Conservation (phyloP, 1,140 invertebrate species). For the Ceratoteleas bidentatus region DNA sequence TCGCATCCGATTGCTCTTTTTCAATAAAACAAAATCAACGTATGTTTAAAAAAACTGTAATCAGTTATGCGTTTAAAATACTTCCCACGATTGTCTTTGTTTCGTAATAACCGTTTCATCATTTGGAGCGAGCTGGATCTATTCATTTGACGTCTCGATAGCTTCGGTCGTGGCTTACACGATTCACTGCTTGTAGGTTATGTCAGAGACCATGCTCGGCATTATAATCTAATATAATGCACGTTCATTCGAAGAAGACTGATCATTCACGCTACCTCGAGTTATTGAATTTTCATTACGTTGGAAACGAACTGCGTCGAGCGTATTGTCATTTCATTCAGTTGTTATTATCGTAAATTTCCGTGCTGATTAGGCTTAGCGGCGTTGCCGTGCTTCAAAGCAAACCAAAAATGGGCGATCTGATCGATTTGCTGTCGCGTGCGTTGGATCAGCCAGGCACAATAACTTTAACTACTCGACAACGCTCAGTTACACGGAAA, state of each 20-base stretch:
- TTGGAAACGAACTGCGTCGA: conserved; percentile 7
- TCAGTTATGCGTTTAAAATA: too few species aligned
- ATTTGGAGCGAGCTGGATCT: conserved; percentile 2
- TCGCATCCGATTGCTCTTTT: too few species aligned
- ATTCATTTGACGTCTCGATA: conserved; percentile 23
- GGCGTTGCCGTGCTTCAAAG: neutral
- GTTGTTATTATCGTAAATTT: conserved; percentile 1
- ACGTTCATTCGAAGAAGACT: conserved; percentile 34
- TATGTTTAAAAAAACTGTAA: too few species aligned
- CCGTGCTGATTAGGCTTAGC: neutral
- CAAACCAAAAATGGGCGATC: neutral
- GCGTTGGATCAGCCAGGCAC: neutral
- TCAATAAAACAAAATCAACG: too few species aligned
- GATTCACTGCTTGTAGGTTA: conserved; percentile 14
- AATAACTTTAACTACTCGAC: neutral
- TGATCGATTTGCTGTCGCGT: too few species aligned
- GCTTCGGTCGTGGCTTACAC: conserved; percentile 8
- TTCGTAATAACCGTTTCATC: conserved; percentile 18
- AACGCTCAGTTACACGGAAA: neutral
- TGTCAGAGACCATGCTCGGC: conserved; percentile 12
- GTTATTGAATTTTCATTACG: conserved; percentile 22
- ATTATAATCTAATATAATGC: conserved; percentile 39
- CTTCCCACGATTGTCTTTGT: conserved; percentile 21
- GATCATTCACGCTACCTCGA: conserved; percentile 15
- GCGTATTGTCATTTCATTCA: neutral